A percentile compares a stretch with the other conserved stretches of the same genome.
These are phyloP conservation scores for Microtus oregoni DNA, from an alignment of 2,113 vertebrate species.

Conservation along the genomic window DNA sequence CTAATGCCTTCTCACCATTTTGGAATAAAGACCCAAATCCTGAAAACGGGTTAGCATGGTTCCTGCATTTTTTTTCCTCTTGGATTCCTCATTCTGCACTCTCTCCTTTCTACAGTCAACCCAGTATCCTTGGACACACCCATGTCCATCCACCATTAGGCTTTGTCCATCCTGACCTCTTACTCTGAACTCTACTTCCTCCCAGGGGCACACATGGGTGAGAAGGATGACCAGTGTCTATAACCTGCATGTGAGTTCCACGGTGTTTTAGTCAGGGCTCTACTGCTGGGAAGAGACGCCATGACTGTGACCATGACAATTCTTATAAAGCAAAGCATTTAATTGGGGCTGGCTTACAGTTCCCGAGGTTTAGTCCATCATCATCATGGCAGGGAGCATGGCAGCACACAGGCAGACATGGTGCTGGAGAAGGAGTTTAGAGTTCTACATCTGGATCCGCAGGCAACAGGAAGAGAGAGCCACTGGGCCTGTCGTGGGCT, in stretches of 20 bases:
- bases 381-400: not conserved
- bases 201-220: not conserved
- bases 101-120: not conserved
- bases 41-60: not conserved
- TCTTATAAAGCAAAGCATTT: not conserved
- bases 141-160: not conserved
- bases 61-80: not conserved
- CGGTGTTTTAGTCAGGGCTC: not conserved
- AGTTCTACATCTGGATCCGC: not conserved
- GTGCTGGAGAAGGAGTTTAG: not conserved
- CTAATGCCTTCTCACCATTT: not conserved
- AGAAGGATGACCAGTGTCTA: not conserved
- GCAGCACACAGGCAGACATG: not conserved
- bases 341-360: not conserved
- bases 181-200: not conserved
- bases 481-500: not conserved
- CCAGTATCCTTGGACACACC: not conserved
- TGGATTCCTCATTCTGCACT: not conserved
- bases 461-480: not conserved
- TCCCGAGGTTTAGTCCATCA: not conserved
- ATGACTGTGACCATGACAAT: not conserved
- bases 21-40: not conserved
- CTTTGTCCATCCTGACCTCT: not conserved
- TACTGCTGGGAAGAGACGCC: not conserved
- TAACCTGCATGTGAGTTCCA: not conserved